These are phyloP conservation scores for Meiosimyza platycephala DNA, from an alignment of 2,888 invertebrate species.

Conservation along the genomic window DNA sequence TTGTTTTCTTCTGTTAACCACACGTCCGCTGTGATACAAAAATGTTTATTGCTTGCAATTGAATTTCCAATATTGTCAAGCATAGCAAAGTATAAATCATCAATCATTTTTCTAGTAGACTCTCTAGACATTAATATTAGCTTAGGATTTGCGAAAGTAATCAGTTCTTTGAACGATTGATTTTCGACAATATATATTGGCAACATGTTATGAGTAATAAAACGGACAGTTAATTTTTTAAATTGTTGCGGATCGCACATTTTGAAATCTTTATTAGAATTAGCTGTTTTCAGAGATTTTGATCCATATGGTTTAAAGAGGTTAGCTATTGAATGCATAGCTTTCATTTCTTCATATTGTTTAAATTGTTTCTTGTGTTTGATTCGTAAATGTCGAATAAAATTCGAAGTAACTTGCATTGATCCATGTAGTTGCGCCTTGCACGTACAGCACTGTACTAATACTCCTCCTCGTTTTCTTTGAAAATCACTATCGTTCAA, in stretches of 20 bases:
- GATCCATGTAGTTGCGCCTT: conserved; percentile 29
- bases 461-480: conserved; percentile 28
- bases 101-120: background rate
- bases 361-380: conserved; percentile 19
- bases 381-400: conserved; percentile 27
- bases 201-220: conserved; percentile 4
- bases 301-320: no score
- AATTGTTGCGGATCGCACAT: background rate
- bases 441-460: conserved; percentile 31
- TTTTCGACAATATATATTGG: background rate
- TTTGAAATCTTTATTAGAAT: no score
- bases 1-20: conserved; percentile 33
- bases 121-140: background rate
- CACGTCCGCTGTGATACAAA: conserved; percentile 33
- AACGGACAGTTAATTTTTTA: background rate
- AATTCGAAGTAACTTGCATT: conserved; percentile 32
- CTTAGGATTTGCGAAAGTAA: background rate
- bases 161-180: background rate
- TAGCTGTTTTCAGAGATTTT: no score
- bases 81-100: background rate
- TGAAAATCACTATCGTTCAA: conserved; percentile 17
- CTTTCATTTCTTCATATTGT: conserved; percentile 16
- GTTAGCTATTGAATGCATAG: background rate
- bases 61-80: background rate
- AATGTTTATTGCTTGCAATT: background rate